Base-by-base conservation (phyloP, 2,797 vertebrate species). In the Hylomyscus alleni region DNA sequence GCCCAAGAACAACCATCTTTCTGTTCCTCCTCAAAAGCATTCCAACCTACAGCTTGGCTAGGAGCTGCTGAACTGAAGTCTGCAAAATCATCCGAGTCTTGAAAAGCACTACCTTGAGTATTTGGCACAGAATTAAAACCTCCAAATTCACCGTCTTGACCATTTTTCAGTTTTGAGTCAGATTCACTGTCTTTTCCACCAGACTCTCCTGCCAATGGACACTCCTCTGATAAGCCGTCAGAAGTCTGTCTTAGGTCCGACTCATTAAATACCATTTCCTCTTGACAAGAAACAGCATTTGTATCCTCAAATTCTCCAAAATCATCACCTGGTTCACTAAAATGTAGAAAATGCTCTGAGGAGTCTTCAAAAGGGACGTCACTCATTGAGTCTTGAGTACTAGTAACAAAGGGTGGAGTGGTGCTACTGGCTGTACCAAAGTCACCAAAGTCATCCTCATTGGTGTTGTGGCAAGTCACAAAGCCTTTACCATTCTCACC, bases 1-100 rank as follows among this genome's bases (percentile, higher is more conserved):
- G 99, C 99, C 99, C 99, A 99, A 3, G 99, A 99, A 76, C 99
- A 98, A 95, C 95, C 98, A 82, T 98, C 98, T 60, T 97, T 98
- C 73, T 98, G 98, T 60, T 96, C 97, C 95, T 98, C 98, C 82
- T 97, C 98, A 96, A 99, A 99, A 67, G 98, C 99, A 86, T 99
- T 99, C 99, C 99, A 99, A 14, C 98, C 99, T 0, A 95, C 52
- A 91, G 96, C 98, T 34, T 97, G 98, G 89, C 97, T 98, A 87
- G 98, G 98, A n/a, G 98, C 98, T 20, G 99, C 99, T 6, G 99
- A 99, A 98, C 99, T 99, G 98, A 99, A 99, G 97, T 99, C 99
- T 0, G 99, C 99, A 98, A 99, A 99, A 98, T 99, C 99, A 76
- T 99, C 99, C 0, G 99, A 99, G 47, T 99, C 99, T 75, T 99